Evolutionary conservation across 2,888 invertebrate species (phyloP).

Genomic region (Anaspis maculata): DNA sequence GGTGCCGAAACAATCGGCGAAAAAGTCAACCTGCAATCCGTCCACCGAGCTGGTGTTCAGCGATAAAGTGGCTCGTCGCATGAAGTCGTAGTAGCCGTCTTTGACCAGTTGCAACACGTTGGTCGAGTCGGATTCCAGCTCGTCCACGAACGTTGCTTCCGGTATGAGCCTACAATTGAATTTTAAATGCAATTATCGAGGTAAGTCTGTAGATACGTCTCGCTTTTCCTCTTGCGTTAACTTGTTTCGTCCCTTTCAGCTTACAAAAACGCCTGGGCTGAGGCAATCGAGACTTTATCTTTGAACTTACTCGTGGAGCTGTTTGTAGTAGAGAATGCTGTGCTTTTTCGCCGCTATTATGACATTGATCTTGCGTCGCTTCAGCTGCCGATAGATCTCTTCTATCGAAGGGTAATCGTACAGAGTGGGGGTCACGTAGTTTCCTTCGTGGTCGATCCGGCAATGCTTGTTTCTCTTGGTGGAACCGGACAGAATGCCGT

Average conservation of each 20-base stretch:
- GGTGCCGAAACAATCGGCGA: constrained; percentile 57
- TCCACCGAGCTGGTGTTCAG: constrained; percentile 53
- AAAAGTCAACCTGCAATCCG: constrained; percentile 59
- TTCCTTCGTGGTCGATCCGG: constrained; percentile 1
- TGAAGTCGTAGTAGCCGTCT: constrained; percentile 73
- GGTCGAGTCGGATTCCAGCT: constrained; percentile 56
- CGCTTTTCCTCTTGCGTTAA: too few relatives aligned
- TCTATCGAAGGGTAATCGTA: constrained; percentile 73
- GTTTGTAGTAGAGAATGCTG: constrained; percentile 58
- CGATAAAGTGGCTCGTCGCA: constrained; percentile 57
- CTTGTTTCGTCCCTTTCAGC: too few relatives aligned
- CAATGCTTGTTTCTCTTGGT: constrained; percentile 3
- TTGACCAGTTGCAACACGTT: constrained; percentile 80
- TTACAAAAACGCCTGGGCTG: too few relatives aligned
- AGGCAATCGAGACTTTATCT: too few relatives aligned
- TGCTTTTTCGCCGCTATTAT: constrained; percentile 78
- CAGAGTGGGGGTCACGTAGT: constrained; percentile 47
- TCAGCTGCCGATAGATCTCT: constrained; percentile 7
- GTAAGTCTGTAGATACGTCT: too few relatives aligned
- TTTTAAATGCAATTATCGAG: too few relatives aligned
- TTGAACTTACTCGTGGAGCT: constrained; percentile 55
- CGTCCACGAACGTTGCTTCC: constrained; percentile 73
- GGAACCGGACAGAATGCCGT: constrained; percentile 59
- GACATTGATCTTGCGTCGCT: constrained; percentile 58
- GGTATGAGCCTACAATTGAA: too few relatives aligned